Percentiles rank a stretch among this genome's conserved stretches.
Conservation (phyloP, 2,888 invertebrate species). For the Tuta absoluta region DNA sequence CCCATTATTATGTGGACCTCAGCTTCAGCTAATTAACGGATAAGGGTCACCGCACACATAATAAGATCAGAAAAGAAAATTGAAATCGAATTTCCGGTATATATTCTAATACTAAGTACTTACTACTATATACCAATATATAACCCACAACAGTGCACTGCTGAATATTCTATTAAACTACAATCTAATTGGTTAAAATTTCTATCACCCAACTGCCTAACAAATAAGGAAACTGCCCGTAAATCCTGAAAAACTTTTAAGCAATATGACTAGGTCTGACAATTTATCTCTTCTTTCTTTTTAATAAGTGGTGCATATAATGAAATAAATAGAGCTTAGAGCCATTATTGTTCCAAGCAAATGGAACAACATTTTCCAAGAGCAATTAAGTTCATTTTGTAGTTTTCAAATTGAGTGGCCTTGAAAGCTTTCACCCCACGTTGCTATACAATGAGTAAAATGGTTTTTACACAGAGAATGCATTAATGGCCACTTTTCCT, state of each 20-base stretch:
- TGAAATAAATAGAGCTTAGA: background rate
- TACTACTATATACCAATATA: too few relatives aligned
- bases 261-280: too few relatives aligned
- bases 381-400: slow-evolving; percentile 2
- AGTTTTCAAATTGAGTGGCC: slow-evolving; percentile 3
- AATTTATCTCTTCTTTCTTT: too few relatives aligned
- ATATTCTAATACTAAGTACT: too few relatives aligned
- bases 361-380: slow-evolving; percentile 2
- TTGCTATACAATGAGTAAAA: background rate
- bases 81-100: too few relatives aligned
- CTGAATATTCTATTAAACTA: too few relatives aligned
- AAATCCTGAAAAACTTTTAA: too few relatives aligned
- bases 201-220: too few relatives aligned
- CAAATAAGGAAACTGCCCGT: too few relatives aligned
- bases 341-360: background rate
- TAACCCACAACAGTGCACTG: too few relatives aligned
- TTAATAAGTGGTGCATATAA: background rate
- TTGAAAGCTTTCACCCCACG: background rate
- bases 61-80: background rate
- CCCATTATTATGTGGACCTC: background rate
- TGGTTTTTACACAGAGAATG: slow-evolving; percentile 6
- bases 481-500: background rate
- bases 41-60: background rate
- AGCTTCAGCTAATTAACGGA: background rate
- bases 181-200: too few relatives aligned